Evolutionary conservation across 1,140 invertebrate genomes (phyloP).

Genomic region (Nixonia krombeini): DNA sequence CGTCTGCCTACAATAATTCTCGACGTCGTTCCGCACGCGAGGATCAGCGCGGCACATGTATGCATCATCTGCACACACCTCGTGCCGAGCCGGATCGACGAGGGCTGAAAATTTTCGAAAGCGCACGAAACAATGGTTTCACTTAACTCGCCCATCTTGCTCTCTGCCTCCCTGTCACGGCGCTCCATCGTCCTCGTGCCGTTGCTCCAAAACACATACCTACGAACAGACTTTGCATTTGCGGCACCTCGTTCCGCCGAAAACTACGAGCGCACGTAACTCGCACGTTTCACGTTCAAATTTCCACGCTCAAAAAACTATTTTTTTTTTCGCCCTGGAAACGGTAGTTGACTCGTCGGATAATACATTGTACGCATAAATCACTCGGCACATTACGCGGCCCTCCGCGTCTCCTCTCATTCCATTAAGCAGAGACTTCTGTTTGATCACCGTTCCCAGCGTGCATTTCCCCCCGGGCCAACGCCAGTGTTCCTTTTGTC

Average conservation of each 20-base stretch:
- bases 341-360: too few species aligned
- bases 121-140: slow-evolving; percentile 60
- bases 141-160: slow-evolving; percentile 10
- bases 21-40: neutral
- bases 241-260: neutral
- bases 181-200: neutral
- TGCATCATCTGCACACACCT: slow-evolving; percentile 33
- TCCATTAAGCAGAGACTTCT: slow-evolving; percentile 15
- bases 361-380: too few species aligned
- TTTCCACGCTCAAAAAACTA: too few species aligned
- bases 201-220: too few species aligned
- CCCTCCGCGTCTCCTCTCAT: too few species aligned
- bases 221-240: too few species aligned
- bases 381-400: too few species aligned
- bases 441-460: slow-evolving; percentile 11
- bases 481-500: too few species aligned
- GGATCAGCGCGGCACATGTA: neutral
- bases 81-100: slow-evolving; percentile 16
- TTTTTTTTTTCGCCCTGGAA: too few species aligned
- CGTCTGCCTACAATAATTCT: too few species aligned
- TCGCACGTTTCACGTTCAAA: too few species aligned
- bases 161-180: neutral
- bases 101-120: slow-evolving; percentile 59
- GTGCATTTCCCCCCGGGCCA: neutral
- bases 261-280: too few species aligned